Base-by-base conservation (phyloP, 2,797 vertebrate species). In the Ataeniobius toweri region DNA sequence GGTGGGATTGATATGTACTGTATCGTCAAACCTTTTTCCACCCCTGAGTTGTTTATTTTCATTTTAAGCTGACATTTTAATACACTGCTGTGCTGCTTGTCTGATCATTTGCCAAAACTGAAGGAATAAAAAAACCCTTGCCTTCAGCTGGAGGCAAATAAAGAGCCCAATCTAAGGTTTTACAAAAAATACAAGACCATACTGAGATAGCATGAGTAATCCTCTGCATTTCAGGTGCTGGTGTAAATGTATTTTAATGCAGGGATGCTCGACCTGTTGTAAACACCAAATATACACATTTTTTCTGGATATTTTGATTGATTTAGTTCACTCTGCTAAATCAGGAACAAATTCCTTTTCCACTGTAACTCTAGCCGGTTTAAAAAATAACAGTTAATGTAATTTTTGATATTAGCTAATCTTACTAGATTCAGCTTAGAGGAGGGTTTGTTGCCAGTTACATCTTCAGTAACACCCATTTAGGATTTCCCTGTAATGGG, bases 31-130 rank as follows among this genome's bases (percentile, higher is more conserved):
- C 86, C 90, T 87, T 90, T 90, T 91, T 86, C 83, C 86, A 85
- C 89, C 91, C 90, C 82, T 89, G 81, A 94, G 89, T 92, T 95
- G 92, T 95, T 96, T 95, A 94, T 95, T 95, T 93, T 90, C 89
- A 91, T 94, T 94, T 94, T 93, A 94, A 94, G 93, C 93, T 89
- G 90, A 93, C 92, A 91, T 92, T 93, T 91, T 94, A 92, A 93
- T 93, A 89, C 87, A 86, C 79, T 74, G 76, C 81, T 79, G 84
- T 86, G 87, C 85, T 71, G 88, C 84, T 91, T 86, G 90, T 93
- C 91, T 93, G 92, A 94, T 94, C 89, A 85, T 85, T 88, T 87
- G 92, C 93, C 93, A 93, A 88, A 89, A 92, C 82, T 72, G 50
- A 74, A 76, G 59, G 44, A 73, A 79, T 79, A 83, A 80, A 81